Evolutionary conservation across 2,113 vertebrate species (phyloP).

Genomic region (Tiliqua scincoides): DNA sequence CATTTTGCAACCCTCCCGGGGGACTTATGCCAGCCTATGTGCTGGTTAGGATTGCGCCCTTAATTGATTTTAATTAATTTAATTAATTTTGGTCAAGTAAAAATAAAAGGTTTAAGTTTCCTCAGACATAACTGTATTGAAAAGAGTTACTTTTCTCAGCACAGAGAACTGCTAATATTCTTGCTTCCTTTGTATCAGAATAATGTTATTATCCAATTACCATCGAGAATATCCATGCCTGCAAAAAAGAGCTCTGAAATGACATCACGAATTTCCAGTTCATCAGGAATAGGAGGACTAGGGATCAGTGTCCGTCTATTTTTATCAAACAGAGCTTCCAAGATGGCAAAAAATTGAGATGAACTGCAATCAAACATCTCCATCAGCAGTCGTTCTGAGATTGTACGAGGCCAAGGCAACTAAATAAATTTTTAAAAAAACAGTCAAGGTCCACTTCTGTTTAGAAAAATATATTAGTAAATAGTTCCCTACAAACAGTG

Average conservation of each 20-base stretch:
- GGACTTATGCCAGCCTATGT: too few species aligned
- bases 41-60: too few species aligned
- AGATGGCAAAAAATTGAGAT: slow-evolving; percentile 85
- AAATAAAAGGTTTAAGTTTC: background rate
- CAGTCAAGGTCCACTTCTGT: background rate
- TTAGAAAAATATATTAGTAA: accelerated
- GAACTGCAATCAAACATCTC: slow-evolving; percentile 84
- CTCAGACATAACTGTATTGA: too few species aligned
- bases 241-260: slow-evolving; percentile 86
- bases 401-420: slow-evolving; percentile 82
- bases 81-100: background rate
- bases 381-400: slow-evolving; percentile 80
- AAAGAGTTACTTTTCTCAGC: background rate
- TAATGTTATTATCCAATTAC: slow-evolving; percentile 71
- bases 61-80: too few species aligned
- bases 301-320: slow-evolving; percentile 73
- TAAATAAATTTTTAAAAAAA: slow-evolving; percentile 53
- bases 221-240: slow-evolving; percentile 86
- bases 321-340: slow-evolving; percentile 86
- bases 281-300: slow-evolving; percentile 73
- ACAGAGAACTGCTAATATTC: background rate
- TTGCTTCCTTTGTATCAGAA: background rate
- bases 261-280: slow-evolving; percentile 80
- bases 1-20: too few species aligned
- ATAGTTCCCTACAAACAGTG: background rate